Percentiles rank a stretch among this genome's conserved stretches.
Evolutionary conservation across 2,888 invertebrate genomes (phyloP).

Genomic region (Nysson spinosus): DNA sequence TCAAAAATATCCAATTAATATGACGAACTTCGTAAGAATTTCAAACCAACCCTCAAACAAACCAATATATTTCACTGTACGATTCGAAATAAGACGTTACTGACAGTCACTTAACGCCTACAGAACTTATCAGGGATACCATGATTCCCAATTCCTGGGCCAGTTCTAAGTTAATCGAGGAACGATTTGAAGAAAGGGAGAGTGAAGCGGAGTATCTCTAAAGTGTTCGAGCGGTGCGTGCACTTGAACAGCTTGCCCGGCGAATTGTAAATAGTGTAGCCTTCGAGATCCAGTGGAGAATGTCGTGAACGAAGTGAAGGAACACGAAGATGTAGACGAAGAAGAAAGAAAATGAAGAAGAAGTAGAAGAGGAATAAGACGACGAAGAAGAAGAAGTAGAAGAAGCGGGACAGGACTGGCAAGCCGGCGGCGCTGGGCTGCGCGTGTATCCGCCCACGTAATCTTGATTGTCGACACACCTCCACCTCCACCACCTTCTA

Average conservation of each 20-base stretch:
- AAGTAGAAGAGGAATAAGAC: constrained; percentile 12
- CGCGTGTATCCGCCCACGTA: constrained; percentile 75
- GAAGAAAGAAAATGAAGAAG: constrained; percentile 8
- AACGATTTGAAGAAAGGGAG: constrained; percentile 35
- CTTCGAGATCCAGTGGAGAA: constrained; percentile 34
- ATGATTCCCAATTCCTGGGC: constrained; percentile 7
- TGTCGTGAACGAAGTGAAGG: constrained; percentile 18
- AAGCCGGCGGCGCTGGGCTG: constrained; percentile 70
- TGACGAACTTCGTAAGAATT: no score
- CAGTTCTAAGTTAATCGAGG: constrained; percentile 37
- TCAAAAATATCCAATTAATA: no score
- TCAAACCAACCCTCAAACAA: no score
- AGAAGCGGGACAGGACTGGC: constrained; percentile 54
- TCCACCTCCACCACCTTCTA: constrained; percentile 60
- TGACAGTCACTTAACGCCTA: no score
- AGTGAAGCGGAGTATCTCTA: constrained; percentile 31
- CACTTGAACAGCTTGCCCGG: constrained; percentile 43
- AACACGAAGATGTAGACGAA: constrained; percentile 6
- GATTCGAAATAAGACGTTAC: no score
- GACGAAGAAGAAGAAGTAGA: constrained; percentile 40
- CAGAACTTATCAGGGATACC: neutral
- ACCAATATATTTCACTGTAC: no score
- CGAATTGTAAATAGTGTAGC: constrained; percentile 59
- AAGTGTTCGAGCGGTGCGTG: constrained; percentile 38
- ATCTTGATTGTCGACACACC: constrained; percentile 75